Conservation (phyloP, 2,113 vertebrate species). For the Rhombomys opimus region DNA sequence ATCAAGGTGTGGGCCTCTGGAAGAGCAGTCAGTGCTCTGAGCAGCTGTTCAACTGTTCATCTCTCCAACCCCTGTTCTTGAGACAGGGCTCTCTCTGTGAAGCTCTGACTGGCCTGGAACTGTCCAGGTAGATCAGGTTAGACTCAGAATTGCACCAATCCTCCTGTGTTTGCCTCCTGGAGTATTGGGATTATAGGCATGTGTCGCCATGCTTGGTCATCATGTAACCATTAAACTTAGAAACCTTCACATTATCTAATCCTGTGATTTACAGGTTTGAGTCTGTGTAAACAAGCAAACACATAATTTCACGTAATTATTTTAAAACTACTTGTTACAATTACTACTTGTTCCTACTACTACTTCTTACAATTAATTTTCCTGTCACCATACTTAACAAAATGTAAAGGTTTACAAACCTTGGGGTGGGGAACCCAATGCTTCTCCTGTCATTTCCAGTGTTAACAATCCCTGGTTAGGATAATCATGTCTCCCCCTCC, state of each 20-base stretch:
- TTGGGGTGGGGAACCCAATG: not conserved
- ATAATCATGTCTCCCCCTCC: not conserved
- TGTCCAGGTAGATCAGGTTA: not conserved
- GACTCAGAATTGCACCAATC: not conserved
- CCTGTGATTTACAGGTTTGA: conserved; percentile 10
- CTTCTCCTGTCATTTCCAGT: not conserved
- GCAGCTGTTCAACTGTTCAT: not conserved
- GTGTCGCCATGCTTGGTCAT: not conserved
- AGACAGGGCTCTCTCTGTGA: not conserved
- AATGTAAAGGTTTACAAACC: conserved; percentile 22
- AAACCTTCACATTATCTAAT: not conserved
- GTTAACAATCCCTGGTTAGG: conserved; percentile 3
- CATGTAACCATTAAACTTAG: not conserved
- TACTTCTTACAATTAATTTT: conserved; percentile 19
- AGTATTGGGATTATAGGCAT: not conserved
- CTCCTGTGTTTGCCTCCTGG: not conserved
- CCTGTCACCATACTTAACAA: conserved; percentile 9
- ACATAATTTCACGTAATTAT: conserved; percentile 16
- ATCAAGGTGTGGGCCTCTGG: not conserved
- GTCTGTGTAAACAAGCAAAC: conserved; percentile 39
- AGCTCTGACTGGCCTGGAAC: not conserved
- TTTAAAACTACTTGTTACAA: not conserved
- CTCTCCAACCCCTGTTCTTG: not conserved
- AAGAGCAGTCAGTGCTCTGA: not conserved
- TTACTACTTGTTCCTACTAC: not conserved